Conservation (phyloP, 2,113 vertebrate species). For the Holacanthus passer region DNA sequence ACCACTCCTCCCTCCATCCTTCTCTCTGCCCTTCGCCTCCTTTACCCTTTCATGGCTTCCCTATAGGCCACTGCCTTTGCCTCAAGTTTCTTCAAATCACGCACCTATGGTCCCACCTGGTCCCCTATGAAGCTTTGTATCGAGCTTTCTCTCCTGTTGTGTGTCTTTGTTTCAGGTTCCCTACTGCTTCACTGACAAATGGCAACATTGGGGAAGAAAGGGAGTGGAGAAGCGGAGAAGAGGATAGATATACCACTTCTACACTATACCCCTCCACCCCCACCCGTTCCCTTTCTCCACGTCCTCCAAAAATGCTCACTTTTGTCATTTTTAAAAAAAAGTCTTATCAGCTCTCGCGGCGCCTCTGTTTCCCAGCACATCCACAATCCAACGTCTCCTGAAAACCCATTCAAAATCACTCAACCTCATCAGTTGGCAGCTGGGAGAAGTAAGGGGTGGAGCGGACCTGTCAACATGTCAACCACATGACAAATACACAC, state of each 20-base stretch:
- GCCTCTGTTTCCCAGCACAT: slow-evolving; percentile 66
- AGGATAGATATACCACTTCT: background rate
- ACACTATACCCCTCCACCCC: background rate
- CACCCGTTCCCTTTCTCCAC: slow-evolving; percentile 1
- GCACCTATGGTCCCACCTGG: background rate
- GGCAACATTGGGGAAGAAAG: background rate
- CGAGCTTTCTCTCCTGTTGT: slow-evolving; percentile 8
- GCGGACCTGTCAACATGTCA: slow-evolving; percentile 83
- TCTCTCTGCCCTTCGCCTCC: slow-evolving; percentile 62
- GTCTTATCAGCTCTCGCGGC: slow-evolving; percentile 45
- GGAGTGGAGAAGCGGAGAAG: background rate
- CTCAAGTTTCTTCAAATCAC: slow-evolving; percentile 44
- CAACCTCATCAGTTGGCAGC: slow-evolving; percentile 82
- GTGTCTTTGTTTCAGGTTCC: slow-evolving; percentile 35
- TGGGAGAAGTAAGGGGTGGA: slow-evolving; percentile 76
- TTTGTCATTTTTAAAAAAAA: slow-evolving; percentile 45
- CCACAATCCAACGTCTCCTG: slow-evolving; percentile 42
- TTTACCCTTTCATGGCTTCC: slow-evolving; percentile 37
- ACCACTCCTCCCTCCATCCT: slow-evolving; percentile 54
- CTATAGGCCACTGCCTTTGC: slow-evolving; percentile 32
- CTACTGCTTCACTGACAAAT: slow-evolving; percentile 29
- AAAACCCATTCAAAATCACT: slow-evolving; percentile 80
- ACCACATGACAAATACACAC: slow-evolving; percentile 65
- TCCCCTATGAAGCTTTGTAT: slow-evolving; percentile 27
- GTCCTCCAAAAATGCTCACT: slow-evolving; percentile 36